These are phyloP conservation scores for Magallana angulata DNA, from an alignment of 1,140 invertebrate species.

Conservation along the genomic window DNA sequence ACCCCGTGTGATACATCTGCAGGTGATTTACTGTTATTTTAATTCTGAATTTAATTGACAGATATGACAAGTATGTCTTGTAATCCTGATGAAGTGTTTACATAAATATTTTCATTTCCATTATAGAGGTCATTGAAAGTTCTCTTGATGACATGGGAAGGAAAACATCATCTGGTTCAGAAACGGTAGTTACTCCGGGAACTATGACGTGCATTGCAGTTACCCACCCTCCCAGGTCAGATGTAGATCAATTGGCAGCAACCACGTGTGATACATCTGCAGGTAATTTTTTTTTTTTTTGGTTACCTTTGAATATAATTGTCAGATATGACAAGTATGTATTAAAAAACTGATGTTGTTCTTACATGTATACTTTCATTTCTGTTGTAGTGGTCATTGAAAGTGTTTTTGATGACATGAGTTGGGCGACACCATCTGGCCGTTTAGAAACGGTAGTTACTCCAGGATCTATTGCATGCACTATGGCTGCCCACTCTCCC, in stretches of 20 bases:
- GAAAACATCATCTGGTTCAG: not conserved
- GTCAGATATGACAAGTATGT: not conserved
- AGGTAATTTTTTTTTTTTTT: not conserved
- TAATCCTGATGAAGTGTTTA: too few relatives aligned
- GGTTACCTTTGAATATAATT: not conserved
- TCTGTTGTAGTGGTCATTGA: not conserved
- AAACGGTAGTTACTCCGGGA: not conserved
- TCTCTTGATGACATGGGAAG: not conserved
- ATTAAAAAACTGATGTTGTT: not conserved
- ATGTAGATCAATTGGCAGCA: too few relatives aligned
- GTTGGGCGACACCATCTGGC: not conserved
- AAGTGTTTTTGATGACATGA: not conserved
- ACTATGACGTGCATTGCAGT: too few relatives aligned
- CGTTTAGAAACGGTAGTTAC: not conserved
- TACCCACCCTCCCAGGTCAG: not conserved
- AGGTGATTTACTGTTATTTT: too few relatives aligned
- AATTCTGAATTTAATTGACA: too few relatives aligned
- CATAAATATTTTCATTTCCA: too few relatives aligned
- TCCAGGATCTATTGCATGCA: not conserved
- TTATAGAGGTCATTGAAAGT: not conserved
- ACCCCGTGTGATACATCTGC: too few relatives aligned
- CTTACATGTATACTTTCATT: conserved; percentile 2
- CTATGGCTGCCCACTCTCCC: not conserved
- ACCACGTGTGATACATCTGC: not conserved
- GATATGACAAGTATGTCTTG: too few relatives aligned